Evolutionary conservation across 1,140 invertebrate genomes (phyloP).

Genomic region (Subanguina moxae): DNA sequence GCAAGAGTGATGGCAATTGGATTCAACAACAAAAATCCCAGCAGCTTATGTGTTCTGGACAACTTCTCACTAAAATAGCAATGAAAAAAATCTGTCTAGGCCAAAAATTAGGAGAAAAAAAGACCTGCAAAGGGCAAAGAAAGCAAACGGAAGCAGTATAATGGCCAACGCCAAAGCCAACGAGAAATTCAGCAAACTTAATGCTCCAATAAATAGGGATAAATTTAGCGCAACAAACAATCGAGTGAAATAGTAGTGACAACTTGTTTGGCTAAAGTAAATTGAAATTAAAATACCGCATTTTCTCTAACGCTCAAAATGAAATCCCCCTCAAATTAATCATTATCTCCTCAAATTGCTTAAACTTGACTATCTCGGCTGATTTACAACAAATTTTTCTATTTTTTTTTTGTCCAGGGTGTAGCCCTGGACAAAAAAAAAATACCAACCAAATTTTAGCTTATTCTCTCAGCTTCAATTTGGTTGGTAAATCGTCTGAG

Average conservation of each 20-base stretch:
- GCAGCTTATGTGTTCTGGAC: not conserved
- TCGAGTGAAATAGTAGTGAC: constrained; percentile 22
- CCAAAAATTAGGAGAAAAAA: constrained; percentile 8
- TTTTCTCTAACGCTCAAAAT: no score
- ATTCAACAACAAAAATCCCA: not conserved
- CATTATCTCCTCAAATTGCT: no score
- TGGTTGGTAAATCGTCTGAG: no score
- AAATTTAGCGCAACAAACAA: constrained; percentile 22
- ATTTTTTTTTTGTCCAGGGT: no score
- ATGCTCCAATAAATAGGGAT: constrained; percentile 22
- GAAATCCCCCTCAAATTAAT: no score
- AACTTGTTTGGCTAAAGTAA: not conserved
- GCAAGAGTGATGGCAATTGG: constrained; percentile 1
- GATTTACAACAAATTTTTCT: no score
- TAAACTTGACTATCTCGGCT: no score
- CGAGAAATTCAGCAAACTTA: constrained; percentile 31
- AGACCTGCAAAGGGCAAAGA: constrained; percentile 19
- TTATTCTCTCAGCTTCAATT: no score
- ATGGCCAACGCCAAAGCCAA: constrained; percentile 24
- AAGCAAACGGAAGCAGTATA: constrained; percentile 18
- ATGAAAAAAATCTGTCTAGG: no score
- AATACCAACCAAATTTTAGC: no score
- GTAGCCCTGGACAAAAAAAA: no score
- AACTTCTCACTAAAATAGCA: not conserved
- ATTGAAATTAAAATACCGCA: no score